Percentiles rank a stretch among this genome's conserved stretches.
phyloP scores from a whole-genome alignment of 2,113 vertebrate species.

The Crotalus tigris region DNA sequence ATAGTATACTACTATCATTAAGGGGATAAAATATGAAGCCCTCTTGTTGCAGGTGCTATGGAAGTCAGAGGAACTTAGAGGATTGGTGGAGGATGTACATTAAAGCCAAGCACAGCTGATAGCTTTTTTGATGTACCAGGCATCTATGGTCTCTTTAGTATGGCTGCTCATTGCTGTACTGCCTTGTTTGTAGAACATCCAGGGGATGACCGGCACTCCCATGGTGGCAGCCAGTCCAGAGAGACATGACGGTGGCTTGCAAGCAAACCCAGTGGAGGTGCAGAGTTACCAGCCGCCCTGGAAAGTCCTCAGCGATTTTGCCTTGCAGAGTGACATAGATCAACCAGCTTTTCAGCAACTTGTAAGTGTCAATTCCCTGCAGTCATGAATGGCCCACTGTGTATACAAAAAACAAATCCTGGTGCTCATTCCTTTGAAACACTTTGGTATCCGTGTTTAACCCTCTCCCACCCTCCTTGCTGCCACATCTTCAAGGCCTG shows the following conservation, averaged over 20 bases:
- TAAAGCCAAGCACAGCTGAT: not conserved
- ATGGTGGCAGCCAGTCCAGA: slow-evolving; percentile 98
- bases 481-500: not conserved
- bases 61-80: slow-evolving; percentile 66
- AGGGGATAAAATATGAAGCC: not conserved
- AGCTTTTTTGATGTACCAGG: not conserved
- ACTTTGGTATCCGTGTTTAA: not conserved
- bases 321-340: slow-evolving; percentile 98
- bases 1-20: not conserved
- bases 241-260: slow-evolving; percentile 95
- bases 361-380: slow-evolving; percentile 76
- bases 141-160: not conserved
- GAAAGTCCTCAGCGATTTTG: slow-evolving; percentile 99
- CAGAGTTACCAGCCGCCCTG: slow-evolving; percentile 99
- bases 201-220: slow-evolving; percentile 97
- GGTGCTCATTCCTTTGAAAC: not conserved
- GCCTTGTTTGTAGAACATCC: slow-evolving; percentile 89
- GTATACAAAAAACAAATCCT: not conserved
- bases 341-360: slow-evolving; percentile 99
- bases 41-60: not conserved
- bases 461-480: not conserved
- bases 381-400: not conserved
- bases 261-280: slow-evolving; percentile 97
- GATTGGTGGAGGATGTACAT: slow-evolving; percentile 31
- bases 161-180: slow-evolving; percentile 67